Evolutionary conservation across 2,113 vertebrate species (phyloP).

Genomic region (Hemiprocne comata): DNA sequence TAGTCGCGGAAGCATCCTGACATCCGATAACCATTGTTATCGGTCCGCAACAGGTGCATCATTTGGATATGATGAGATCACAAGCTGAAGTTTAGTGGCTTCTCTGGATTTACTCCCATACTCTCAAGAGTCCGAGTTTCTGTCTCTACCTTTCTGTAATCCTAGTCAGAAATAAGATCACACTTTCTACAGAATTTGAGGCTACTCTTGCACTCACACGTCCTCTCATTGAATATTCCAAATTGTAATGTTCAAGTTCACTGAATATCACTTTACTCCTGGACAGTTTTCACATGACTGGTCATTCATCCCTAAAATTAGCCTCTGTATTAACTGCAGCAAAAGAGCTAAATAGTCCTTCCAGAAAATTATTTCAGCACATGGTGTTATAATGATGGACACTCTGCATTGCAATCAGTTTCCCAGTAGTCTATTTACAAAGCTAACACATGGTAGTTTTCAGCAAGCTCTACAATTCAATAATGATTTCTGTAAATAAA

Average conservation of each 20-base stretch:
- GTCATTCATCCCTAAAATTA: neutral
- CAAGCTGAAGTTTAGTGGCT: no score
- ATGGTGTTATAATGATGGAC: neutral
- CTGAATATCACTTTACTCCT: neutral
- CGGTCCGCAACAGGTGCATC: no score
- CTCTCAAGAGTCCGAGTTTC: neutral
- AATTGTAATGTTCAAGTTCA: neutral
- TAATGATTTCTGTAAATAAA: no score
- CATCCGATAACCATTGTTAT: no score
- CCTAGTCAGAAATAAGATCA: neutral
- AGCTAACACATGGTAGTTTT: no score
- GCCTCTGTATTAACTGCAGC: neutral
- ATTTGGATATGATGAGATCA: no score
- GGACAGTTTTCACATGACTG: neutral
- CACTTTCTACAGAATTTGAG: neutral
- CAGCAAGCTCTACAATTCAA: no score
- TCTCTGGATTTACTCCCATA: neutral
- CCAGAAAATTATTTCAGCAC: neutral
- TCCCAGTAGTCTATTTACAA: no score
- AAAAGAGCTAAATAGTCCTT: neutral
- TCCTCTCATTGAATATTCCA: neutral
- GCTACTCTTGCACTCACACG: neutral
- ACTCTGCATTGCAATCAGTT: no score
- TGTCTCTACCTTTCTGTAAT: neutral
- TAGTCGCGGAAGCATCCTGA: no score